A percentile compares a stretch with the other conserved stretches of the same genome.
phyloP scores from a whole-genome alignment of 2,113 vertebrate genomes.

The Apeltes quadracus region DNA sequence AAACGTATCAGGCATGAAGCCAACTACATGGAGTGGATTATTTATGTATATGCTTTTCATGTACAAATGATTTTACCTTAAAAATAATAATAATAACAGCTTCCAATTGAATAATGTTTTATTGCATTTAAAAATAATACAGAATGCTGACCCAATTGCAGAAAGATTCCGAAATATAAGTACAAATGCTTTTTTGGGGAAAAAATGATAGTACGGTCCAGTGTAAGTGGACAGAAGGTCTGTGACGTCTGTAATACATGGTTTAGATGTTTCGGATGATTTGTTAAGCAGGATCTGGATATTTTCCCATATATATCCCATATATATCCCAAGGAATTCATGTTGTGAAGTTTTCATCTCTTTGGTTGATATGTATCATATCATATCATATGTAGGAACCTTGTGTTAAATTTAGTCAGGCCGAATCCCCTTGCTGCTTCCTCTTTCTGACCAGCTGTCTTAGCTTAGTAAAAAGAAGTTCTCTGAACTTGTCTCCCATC shows the following conservation, averaged over 20 bases:
- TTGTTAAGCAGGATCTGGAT: too few species aligned
- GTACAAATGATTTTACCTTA: not conserved
- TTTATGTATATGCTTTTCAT: not conserved
- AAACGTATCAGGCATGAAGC: not conserved
- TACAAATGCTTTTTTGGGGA: too few species aligned
- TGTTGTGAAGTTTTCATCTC: too few species aligned
- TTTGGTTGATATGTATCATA: too few species aligned
- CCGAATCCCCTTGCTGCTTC: not conserved
- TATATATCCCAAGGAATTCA: too few species aligned
- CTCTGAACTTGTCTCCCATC: constrained; percentile 89
- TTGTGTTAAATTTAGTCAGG: constrained; percentile 3
- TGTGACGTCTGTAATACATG: too few species aligned
- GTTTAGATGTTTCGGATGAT: too few species aligned
- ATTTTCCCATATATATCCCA: too few species aligned
- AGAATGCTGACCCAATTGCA: not conserved
- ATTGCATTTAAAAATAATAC: not conserved
- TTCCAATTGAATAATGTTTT: not conserved
- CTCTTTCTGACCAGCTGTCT: constrained; percentile 41
- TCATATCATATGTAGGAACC: not conserved
- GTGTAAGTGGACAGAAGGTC: too few species aligned
- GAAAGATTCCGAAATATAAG: not conserved
- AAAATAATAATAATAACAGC: not conserved
- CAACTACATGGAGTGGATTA: not conserved
- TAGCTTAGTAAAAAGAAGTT: constrained; percentile 77
- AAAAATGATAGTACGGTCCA: too few species aligned